Evolutionary conservation across 2,113 vertebrate genomes (phyloP).

Genomic region (Microcebus lehilahytsara): DNA sequence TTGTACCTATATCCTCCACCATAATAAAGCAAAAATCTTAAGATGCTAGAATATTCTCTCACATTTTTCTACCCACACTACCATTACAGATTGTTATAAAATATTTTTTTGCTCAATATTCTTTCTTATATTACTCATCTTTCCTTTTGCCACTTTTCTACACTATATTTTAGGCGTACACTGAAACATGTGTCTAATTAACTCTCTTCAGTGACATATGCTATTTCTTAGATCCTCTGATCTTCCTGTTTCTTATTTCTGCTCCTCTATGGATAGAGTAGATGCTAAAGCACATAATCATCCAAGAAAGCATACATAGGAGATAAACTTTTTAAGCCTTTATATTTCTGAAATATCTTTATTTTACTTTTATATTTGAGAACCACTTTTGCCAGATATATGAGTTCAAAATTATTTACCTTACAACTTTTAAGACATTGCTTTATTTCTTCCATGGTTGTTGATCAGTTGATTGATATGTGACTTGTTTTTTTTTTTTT

Average conservation of each 20-base stretch:
- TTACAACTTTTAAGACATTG: neutral
- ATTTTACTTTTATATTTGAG: neutral
- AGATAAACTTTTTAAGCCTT: neutral
- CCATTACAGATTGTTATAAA: neutral
- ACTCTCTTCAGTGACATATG: neutral
- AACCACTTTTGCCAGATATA: neutral
- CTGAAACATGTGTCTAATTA: neutral
- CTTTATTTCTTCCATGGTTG: neutral
- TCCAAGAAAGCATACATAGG: neutral
- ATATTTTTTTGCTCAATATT: conserved; percentile 20
- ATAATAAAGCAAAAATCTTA: neutral
- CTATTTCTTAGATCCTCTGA: neutral
- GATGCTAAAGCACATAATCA: neutral
- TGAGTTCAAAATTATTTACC: neutral
- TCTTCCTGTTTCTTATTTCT: neutral
- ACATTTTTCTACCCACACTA: neutral
- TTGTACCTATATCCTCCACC: neutral
- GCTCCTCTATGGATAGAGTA: neutral
- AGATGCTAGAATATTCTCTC: neutral
- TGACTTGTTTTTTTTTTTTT: neutral
- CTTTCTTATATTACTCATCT: neutral
- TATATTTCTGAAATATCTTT: neutral
- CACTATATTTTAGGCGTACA: neutral
- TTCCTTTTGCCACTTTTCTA: neutral
- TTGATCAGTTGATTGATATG: neutral